Conservation (phyloP, 1,140 invertebrate genomes). For the Dreissena polymorpha region DNA sequence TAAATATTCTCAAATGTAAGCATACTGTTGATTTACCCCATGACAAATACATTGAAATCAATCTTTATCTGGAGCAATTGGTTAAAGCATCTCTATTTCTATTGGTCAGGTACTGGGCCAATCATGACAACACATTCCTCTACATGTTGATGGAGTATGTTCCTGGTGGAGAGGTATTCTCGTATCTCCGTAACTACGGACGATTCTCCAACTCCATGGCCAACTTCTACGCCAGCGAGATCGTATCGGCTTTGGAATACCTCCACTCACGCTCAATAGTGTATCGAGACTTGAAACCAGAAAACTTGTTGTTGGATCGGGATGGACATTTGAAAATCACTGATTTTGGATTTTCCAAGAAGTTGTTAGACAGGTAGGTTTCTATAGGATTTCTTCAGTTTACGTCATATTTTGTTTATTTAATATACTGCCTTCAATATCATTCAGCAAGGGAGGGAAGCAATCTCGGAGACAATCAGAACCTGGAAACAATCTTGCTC, state of each 20-base stretch:
- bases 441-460: no score
- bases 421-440: no score
- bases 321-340: slow-evolving; percentile 98
- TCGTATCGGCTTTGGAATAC: slow-evolving; percentile 95
- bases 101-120: slow-evolving; percentile 90
- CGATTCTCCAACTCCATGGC: slow-evolving; percentile 92
- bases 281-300: slow-evolving; percentile 88
- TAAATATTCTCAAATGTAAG: no score
- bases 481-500: no score
- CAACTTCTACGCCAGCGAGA: slow-evolving; percentile 97
- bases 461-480: no score
- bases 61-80: no score
- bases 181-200: slow-evolving; percentile 95
- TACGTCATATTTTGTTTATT: neutral
- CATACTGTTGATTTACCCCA: no score
- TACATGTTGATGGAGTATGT: slow-evolving; percentile 97
- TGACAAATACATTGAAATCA: no score
- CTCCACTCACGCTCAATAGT: slow-evolving; percentile 84
- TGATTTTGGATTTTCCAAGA: slow-evolving; percentile 98
- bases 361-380: slow-evolving; percentile 88
- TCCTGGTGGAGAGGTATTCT: slow-evolving; percentile 95
- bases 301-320: slow-evolving; percentile 94
- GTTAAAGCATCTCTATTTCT: neutral
- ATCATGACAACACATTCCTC: slow-evolving; percentile 90
- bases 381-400: slow-evolving; percentile 1